Conservation (phyloP, 2,888 invertebrate genomes). For the Phengaris alcon region DNA sequence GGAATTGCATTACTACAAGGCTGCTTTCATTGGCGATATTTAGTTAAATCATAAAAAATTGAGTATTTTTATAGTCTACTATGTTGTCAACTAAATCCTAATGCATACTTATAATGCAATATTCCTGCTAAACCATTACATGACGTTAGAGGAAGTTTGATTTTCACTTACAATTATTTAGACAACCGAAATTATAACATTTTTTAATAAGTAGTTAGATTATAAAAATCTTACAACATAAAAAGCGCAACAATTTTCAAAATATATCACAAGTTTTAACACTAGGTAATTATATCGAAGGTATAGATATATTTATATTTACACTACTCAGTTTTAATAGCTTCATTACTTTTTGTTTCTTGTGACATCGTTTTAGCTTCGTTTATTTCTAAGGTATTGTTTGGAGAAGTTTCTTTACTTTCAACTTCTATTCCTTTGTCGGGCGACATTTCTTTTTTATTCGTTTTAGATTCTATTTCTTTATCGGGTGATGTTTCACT, state of each 20-base stretch:
- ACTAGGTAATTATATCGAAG: background rate
- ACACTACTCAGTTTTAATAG: conserved; percentile 30
- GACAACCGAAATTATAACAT: background rate
- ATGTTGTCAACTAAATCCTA: background rate
- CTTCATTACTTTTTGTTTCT: conserved; percentile 27
- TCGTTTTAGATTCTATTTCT: conserved; percentile 39
- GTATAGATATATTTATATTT: conserved; percentile 1
- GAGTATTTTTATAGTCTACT: conserved; percentile 6
- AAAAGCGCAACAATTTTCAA: conserved; percentile 22
- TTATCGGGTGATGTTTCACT: conserved; percentile 42
- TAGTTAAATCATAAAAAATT: background rate
- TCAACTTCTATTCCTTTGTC: conserved; percentile 30
- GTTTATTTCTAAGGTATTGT: background rate
- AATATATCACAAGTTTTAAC: conserved; percentile 29
- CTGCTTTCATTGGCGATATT: background rate
- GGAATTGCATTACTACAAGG: background rate
- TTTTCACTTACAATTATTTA: conserved; percentile 4
- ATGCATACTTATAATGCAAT: background rate
- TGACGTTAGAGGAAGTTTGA: background rate
- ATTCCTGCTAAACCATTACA: background rate
- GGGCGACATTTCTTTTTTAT: conserved; percentile 35
- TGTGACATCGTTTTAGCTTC: background rate
- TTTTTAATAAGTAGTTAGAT: background rate
- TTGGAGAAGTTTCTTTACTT: background rate
- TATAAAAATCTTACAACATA: conserved; percentile 25